Base-by-base conservation (phyloP, 1,140 invertebrate genomes). In the Ridgeia piscesae region DNA sequence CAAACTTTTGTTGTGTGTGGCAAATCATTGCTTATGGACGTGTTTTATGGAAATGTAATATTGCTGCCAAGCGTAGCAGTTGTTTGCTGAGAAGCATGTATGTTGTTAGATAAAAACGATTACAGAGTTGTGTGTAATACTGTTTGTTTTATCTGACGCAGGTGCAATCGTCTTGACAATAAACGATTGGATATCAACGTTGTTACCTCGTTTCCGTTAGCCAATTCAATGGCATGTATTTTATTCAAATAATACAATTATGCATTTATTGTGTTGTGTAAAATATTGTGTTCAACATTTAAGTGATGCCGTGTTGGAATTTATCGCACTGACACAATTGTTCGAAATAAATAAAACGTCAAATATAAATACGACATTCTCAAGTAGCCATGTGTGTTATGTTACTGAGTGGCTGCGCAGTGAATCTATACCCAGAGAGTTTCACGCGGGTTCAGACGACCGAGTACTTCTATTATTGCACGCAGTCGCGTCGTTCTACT, bases 101-200 rank as follows among this genome's bases (percentile, higher is more conserved):
- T 77, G 58, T 77, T 77, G 58, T 77, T 77, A 77, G 58, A 77
- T 77, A 77, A 77, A 77, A 77, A 77, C 58, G 27, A 77, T 77
- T 77, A 77, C 2, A 21, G 14, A 77, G 8, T 21, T 77, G 58
- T 77, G 58, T 77, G 58, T 77, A 77, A 77, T 1, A 42, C 58
- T 4, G 14, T 50, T 77, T 77, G 58, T 77, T 77, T 77, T 77
- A 14, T 77, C 58, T 0, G 17, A 77, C 58, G 6, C 58, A 21
- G n/a, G n/a, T n/a, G n/a, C n/a, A 77, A 77, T 9, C 2, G 11
- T 17, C 58, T 77, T 8, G 27, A 77, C 58, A 77, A 77, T 77
- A 77, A 77, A 77, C 58, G 58, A 77, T 77, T 77, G 17, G 27
- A 77, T 27, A 77, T 77, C 58, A 77, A 27, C 58, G 11, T 77